phyloP scores from a whole-genome alignment of 2,888 invertebrate species.

The Drosophila birchii region DNA sequence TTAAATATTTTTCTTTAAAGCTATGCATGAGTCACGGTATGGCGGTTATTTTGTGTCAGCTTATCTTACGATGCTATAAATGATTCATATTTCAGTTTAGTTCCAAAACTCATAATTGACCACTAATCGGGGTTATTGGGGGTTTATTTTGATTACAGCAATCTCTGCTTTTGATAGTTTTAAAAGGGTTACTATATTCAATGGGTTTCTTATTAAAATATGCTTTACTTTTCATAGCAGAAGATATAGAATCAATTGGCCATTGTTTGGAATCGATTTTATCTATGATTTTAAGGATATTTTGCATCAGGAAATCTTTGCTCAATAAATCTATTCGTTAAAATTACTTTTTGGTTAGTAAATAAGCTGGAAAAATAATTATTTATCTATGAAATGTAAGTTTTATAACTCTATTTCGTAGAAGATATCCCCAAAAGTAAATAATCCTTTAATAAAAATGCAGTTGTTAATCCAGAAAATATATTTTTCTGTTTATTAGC shows the following conservation, averaged over 20 bases:
- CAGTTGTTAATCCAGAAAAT: neutral
- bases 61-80: slow-evolving; percentile 34
- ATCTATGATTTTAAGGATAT: neutral
- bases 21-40: slow-evolving; percentile 24
- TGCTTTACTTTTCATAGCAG: neutral
- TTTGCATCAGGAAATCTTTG: neutral
- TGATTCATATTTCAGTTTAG: slow-evolving; percentile 25
- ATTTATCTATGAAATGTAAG: neutral
- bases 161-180: neutral
- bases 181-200: neutral
- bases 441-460: neutral
- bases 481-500: neutral
- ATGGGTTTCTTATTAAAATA: too few species aligned
- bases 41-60: slow-evolving; percentile 16
- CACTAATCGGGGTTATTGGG: slow-evolving; percentile 6
- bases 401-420: neutral
- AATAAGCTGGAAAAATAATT: neutral
- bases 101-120: slow-evolving; percentile 13
- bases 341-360: neutral
- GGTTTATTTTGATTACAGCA: neutral
- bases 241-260: neutral
- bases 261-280: too few species aligned
- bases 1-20: slow-evolving; percentile 12
- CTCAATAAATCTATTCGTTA: fast-evolving
- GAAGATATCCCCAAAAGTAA: neutral